Conservation (phyloP, 2,113 vertebrate genomes). For the Osmerus eperlanus region DNA sequence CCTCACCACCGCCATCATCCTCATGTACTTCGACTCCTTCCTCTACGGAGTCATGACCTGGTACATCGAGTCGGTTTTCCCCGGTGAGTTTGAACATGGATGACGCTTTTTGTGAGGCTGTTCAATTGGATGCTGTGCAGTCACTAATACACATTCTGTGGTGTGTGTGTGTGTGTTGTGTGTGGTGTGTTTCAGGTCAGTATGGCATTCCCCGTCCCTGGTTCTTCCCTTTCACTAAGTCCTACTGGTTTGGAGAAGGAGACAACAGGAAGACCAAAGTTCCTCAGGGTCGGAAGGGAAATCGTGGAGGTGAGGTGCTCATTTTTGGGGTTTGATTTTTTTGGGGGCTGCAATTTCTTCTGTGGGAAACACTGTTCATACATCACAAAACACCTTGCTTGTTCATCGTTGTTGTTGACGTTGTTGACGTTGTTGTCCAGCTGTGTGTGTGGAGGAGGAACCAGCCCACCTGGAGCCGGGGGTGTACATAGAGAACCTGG, state of each 20-base stretch:
- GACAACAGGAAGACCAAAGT: conserved; percentile 55
- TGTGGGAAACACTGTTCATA: not conserved
- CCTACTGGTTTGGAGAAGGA: conserved; percentile 91
- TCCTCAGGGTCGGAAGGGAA: conserved; percentile 64
- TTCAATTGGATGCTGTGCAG: too few relatives aligned
- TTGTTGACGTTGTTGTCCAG: conserved; percentile 57
- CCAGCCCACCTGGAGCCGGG: conserved; percentile 85
- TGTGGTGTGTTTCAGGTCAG: conserved; percentile 76
- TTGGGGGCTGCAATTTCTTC: too few relatives aligned
- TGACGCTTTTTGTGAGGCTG: too few relatives aligned
- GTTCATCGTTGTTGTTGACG: not conserved
- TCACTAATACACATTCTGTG: too few relatives aligned
- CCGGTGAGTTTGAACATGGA: conserved; percentile 71
- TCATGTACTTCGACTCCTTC: conserved; percentile 91
- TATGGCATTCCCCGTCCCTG: conserved; percentile 94
- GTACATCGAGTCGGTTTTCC: conserved; percentile 96
- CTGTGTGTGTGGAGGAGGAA: conserved; percentile 90
- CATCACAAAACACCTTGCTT: too few relatives aligned
- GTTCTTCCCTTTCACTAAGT: conserved; percentile 92
- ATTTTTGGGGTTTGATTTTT: not conserved
- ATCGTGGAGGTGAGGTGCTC: conserved; percentile 74
- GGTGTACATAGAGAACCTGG: conserved; percentile 91
- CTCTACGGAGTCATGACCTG: conserved; percentile 93
- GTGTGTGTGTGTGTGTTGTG: not conserved
- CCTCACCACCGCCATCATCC: conserved; percentile 80